Evolutionary conservation across 2,113 vertebrate species (phyloP), one percentile per base, ranked within the genome.

Genomic region (Emydocephalus ijimae): DNA sequence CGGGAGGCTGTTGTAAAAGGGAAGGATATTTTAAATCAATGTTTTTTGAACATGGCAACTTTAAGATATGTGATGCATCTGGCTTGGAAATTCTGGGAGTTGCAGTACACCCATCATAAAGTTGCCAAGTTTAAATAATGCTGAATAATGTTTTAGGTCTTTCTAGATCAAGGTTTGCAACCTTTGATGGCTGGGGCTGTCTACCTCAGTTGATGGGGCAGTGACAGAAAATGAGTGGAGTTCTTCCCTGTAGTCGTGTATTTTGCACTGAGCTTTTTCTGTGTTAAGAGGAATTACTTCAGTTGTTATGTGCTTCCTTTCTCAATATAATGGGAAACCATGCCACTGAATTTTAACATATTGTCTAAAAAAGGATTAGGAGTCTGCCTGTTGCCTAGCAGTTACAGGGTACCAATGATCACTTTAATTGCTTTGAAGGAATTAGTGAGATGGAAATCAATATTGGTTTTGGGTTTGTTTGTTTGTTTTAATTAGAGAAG

Each of bases 401-500:
- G 39, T 81, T 39, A 20, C 69, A 81, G n/a, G 5, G 15, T 39
- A 81, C 34, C 15, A 81, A 39, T 39, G 34, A 39, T 50, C 56
- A 50, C 48, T 59, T 20, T 92, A 81, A 81, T 85, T 21, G n/a
- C 29, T 69, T 69, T 34, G 64, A 69, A 50, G 57, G 88, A 52
- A 45, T 52, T 5, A 54, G 12, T 55, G 4, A 48, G 45, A 89
- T 89, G 20, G 57, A 43, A 87, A 34, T 90, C 29, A 85, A 8
- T 93, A 87, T 94, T 5, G 64, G 94, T 91, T 89, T 95, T 69
- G 61, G 56, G 6, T 57, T 69, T n/a, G 48, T 61, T 59, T 59
- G 6, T 94, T 4, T 26, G 48, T 90, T 93, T 92, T 87, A 93
- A 64, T 18, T 88, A 99, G 99, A 94, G 99, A 99, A 97, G 97